Evolutionary conservation across 1,140 invertebrate genomes (phyloP), one percentile per base, ranked within the genome.

Genomic region (Drosophila ogumai): DNA sequence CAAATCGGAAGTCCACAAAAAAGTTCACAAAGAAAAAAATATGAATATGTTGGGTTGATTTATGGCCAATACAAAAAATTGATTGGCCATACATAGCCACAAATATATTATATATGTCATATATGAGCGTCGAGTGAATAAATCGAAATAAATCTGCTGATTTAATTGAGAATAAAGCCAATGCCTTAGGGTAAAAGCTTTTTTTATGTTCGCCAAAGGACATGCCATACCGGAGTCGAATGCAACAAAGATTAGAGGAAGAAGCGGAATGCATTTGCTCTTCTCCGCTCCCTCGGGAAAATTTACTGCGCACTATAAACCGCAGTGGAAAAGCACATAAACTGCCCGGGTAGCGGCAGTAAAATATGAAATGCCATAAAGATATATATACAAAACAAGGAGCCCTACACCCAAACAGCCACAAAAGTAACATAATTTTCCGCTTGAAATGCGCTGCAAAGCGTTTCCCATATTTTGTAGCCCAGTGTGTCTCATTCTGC

Each of bases 401-500:
- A 64, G 44, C 68, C 22, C 22, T 38, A 46, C 56, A 32, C 31
- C 41, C 55, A 49, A 57, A 82, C 57, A 76, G 74, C 59, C 66
- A 60, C 74, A 77, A 78, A 84, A 84, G 81, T 63, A 84, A 84
- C 76, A 84, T 84, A 76, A 84, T 84, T 85, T 84, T 84, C 81
- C 64, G 81, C 76, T 55, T 75, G 81, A 76, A 80, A 85, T 72
- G 58, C 63, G 38, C 66, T 44, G 17, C 47, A 84, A 80, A 76
- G 72, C 60, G 69, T 74, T 82, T 77, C 67, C 58, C 79, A 78
- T 73, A 67, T 66, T 72, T 63, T 57, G 56, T 59, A 47, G 71
- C 25, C 63, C 44, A 63, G 71, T 49, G 71, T 49, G 43, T 43
- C 13, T 66, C 52, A 55, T 55, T 67, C 32, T 69, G 63, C 44